Percentiles rank a stretch among this genome's conserved stretches.
phyloP scores from a whole-genome alignment of 1,140 invertebrate genomes.

The Polypedilum pembai region DNA sequence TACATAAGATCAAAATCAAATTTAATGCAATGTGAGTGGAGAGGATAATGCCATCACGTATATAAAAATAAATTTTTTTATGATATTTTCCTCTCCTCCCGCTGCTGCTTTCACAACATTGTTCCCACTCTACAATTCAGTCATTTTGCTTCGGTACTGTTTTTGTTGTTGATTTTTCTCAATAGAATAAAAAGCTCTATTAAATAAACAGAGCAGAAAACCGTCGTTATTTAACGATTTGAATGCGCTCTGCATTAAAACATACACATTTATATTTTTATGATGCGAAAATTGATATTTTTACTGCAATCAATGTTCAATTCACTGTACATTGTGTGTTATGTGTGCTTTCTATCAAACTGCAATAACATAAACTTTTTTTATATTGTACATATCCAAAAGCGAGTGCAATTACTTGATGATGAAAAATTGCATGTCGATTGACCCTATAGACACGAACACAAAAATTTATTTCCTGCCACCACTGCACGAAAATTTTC shows the following conservation, averaged over 20 bases:
- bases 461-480: neutral
- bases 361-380: no score
- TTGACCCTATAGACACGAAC: neutral
- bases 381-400: neutral
- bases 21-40: slow-evolving; percentile 17
- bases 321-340: no score
- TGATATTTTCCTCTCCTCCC: slow-evolving; percentile 4
- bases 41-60: slow-evolving; percentile 16
- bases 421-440: neutral
- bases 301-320: neutral
- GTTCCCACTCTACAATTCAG: neutral
- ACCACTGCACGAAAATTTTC: neutral
- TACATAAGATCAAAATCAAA: slow-evolving; percentile 19
- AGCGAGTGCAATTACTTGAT: slow-evolving; percentile 12
- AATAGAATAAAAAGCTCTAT: slow-evolving; percentile 19
- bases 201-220: slow-evolving; percentile 18
- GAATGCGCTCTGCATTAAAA: slow-evolving; percentile 16
- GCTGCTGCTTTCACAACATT: neutral
- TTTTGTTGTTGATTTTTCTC: slow-evolving; percentile 10
- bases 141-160: neutral
- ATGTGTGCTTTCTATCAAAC: no score
- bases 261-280: neutral
- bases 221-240: slow-evolving; percentile 17
- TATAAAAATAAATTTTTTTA: slow-evolving; percentile 13
- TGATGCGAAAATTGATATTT: slow-evolving; percentile 18